Percentiles rank a stretch among this genome's conserved stretches.
These are phyloP conservation scores for Siniperca knerii DNA, from an alignment of 2,113 vertebrate genomes.

Conservation along the genomic window DNA sequence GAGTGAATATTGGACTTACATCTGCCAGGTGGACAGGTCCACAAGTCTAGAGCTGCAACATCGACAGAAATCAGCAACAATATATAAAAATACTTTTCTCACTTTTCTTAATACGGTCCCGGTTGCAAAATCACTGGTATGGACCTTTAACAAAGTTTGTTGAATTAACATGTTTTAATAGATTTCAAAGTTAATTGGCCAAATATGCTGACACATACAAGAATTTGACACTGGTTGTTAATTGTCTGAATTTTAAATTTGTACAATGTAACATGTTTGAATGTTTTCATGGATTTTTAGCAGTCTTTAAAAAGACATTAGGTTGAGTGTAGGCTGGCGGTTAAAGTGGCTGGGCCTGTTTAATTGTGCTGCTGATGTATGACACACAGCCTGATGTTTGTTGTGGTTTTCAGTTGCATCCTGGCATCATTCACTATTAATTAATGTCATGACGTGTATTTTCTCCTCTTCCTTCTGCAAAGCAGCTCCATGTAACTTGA, in stretches of 20 bases:
- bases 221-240: background rate
- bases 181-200: background rate
- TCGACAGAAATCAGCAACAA: too few relatives aligned
- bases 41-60: too few relatives aligned
- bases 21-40: too few relatives aligned
- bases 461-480: background rate
- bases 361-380: background rate
- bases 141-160: background rate
- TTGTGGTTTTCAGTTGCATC: slow-evolving; percentile 6
- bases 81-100: background rate
- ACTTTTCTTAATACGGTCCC: too few relatives aligned
- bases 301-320: background rate
- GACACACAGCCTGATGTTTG: slow-evolving; percentile 2
- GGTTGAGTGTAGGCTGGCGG: background rate
- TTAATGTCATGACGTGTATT: background rate
- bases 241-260: background rate
- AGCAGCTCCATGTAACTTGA: background rate
- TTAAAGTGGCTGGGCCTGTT: background rate
- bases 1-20: too few relatives aligned
- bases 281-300: background rate
- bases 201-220: background rate
- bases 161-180: background rate
- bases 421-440: background rate
- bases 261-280: background rate
- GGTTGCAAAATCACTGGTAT: background rate